phyloP scores from a whole-genome alignment of 2,888 invertebrate species.

The Acleris holmiana region DNA sequence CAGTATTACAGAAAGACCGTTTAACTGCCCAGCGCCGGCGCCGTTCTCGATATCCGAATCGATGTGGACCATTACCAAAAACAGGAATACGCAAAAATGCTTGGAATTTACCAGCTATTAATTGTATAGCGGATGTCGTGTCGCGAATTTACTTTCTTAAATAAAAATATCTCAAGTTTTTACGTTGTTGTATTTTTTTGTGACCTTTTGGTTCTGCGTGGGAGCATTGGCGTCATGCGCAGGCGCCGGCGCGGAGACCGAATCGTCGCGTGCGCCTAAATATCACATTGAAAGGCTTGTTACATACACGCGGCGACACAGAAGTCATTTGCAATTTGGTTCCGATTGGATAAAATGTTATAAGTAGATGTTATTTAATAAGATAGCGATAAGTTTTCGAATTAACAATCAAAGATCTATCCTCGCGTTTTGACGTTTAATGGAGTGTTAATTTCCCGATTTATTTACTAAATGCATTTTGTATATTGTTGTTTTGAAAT shows the following conservation, averaged over 20 bases:
- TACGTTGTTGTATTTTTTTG: conserved; percentile 15
- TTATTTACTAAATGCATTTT: too few species aligned
- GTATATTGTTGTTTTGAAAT: too few species aligned
- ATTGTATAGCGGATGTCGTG: conserved; percentile 53
- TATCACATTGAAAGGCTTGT: conserved; percentile 41
- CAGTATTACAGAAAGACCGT: conserved; percentile 36
- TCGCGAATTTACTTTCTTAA: conserved; percentile 19
- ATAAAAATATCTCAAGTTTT: conserved; percentile 8
- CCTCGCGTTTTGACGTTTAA: too few species aligned
- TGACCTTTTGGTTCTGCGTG: conserved; percentile 56
- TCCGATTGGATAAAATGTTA: conserved; percentile 23
- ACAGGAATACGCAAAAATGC: conserved; percentile 67
- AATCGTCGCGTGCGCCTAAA: conserved; percentile 49
- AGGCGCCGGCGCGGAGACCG: conserved; percentile 59
- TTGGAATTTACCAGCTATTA: conserved; percentile 70
- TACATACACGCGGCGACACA: conserved; percentile 24
- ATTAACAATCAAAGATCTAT: too few species aligned
- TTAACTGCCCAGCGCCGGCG: conserved; percentile 48
- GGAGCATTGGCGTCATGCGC: conserved; percentile 55
- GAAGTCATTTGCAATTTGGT: conserved; percentile 33
- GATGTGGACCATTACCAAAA: conserved; percentile 55
- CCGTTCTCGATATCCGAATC: conserved; percentile 57
- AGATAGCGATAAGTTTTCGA: not conserved
- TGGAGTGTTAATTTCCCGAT: too few species aligned
- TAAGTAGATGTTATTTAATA: not conserved